Percentiles rank a stretch among this genome's conserved stretches.
Conservation (phyloP, 2,797 vertebrate genomes). For the Phyllotis vaccarum region DNA sequence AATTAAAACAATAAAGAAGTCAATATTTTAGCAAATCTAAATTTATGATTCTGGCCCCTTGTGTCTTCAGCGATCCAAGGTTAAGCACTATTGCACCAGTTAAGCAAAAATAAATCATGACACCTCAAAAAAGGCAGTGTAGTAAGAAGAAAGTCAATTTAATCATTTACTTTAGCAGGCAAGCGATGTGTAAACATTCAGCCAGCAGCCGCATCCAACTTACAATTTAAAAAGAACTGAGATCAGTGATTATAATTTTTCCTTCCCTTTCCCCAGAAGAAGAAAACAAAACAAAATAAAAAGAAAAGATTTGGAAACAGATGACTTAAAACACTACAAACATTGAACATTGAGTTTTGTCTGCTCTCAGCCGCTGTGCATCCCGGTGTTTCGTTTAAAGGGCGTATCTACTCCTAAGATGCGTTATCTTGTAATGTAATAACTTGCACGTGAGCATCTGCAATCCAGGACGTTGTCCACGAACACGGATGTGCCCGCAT, state of each 20-base stretch:
- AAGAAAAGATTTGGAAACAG: constrained; percentile 84
- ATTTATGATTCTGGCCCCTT: constrained; percentile 23
- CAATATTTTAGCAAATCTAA: constrained; percentile 46
- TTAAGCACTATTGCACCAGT: constrained; percentile 36
- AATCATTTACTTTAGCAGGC: constrained; percentile 91
- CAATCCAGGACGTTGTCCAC: constrained; percentile 80
- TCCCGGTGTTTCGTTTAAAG: constrained; percentile 80
- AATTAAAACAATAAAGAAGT: constrained; percentile 63
- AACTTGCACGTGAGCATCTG: constrained; percentile 79
- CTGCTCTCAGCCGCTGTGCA: constrained; percentile 84
- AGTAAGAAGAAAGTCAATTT: constrained; percentile 90
- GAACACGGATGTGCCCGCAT: constrained; percentile 33
- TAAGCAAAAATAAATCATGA: constrained; percentile 84
- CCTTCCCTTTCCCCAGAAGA: constrained; percentile 76
- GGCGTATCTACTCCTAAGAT: constrained; percentile 85
- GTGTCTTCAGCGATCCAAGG: constrained; percentile 51
- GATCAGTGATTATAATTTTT: constrained; percentile 87
- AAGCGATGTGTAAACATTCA: constrained; percentile 92
- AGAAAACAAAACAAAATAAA: neutral
- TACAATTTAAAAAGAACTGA: constrained; percentile 89
- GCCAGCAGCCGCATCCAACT: constrained; percentile 91
- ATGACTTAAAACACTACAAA: constrained; percentile 88
- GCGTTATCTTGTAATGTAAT: constrained; percentile 75
- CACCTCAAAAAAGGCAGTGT: constrained; percentile 86
- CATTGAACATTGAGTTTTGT: constrained; percentile 83